Conservation (phyloP, 2,113 vertebrate genomes). For the Grammomys surdaster region DNA sequence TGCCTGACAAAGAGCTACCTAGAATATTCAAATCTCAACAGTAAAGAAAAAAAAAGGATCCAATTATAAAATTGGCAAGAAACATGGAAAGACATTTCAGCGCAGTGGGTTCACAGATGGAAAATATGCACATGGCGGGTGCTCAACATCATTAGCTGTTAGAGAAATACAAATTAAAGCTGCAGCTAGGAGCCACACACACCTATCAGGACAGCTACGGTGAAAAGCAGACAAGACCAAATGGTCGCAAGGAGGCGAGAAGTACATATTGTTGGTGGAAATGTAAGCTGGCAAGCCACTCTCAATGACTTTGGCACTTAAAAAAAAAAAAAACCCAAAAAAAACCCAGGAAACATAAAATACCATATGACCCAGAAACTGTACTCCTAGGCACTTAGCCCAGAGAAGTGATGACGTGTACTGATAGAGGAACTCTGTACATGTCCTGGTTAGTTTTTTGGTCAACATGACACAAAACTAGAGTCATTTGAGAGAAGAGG, state of each 20-base stretch:
- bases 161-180: conserved; percentile 30
- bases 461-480: not conserved
- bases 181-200: not conserved
- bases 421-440: not conserved
- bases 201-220: not conserved
- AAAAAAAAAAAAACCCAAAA: not conserved
- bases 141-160: conserved; percentile 9
- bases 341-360: conserved; percentile 25
- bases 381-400: not conserved
- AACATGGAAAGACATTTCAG: conserved; percentile 38
- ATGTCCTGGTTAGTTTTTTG: not conserved
- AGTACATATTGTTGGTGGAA: not conserved
- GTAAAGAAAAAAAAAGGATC: conserved; percentile 33
- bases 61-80: conserved; percentile 56
- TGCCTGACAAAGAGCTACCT: conserved; percentile 14
- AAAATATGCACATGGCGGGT: not conserved
- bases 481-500: not conserved
- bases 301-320: not conserved
- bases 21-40: conserved; percentile 40
- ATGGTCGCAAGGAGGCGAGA: not conserved
- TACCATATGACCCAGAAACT: conserved; percentile 2
- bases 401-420: conserved; percentile 17
- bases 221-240: not conserved
- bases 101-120: not conserved
- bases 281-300: not conserved